Base-by-base conservation (phyloP, 2,113 vertebrate species). In the Phalacrocorax carbo region DNA sequence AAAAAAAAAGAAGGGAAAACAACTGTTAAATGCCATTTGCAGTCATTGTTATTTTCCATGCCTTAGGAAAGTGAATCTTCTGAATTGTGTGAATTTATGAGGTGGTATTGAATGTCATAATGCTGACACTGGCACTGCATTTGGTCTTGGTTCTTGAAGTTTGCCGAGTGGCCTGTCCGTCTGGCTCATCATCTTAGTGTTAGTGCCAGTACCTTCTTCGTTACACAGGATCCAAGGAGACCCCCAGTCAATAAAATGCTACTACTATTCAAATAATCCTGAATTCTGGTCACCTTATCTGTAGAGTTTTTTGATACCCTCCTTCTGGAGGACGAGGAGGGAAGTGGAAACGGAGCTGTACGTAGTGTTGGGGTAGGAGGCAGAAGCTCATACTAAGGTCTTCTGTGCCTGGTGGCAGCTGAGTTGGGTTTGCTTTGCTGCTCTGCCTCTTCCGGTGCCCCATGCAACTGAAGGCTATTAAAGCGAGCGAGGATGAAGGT, bases 381-480 rank as follows among this genome's bases (percentile, higher is more conserved):
- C 26, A 66, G 65, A 38, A 72, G 60, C n/a, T 72, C 16, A 30
- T 14, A 22, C 16, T 9, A 3, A 48, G 21, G 30, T 54, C 25
- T 38, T 44, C 29, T 29, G 3, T 34, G 46, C 0, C 0, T 60
- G 44, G 29, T 44, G n/a, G 36, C 52, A n/a, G 9, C 57, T 14
- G 42, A 30, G 38, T 5, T 1, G 0, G 20, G 8, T 77, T 54
- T 38, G 38, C 58, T 49, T 22, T 61, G 71, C 38, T 11, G 15
- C 44, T 66, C 64, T n/a, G 26, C 26, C 51, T 57, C 38, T 13
- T 70, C 40, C 36, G 16, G 2, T 9, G 27, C 23, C 14, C 54
- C 18, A 3, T 21, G n/a, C 32, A 34, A 38, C 20, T 48, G 20
- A 32, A 13, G 17, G 29, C 6, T 1, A 5, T 46, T 10, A 9